Evolutionary conservation across 2,888 invertebrate genomes (phyloP), one percentile per base, ranked within the genome.

Genomic region (Merodon equestris): DNA sequence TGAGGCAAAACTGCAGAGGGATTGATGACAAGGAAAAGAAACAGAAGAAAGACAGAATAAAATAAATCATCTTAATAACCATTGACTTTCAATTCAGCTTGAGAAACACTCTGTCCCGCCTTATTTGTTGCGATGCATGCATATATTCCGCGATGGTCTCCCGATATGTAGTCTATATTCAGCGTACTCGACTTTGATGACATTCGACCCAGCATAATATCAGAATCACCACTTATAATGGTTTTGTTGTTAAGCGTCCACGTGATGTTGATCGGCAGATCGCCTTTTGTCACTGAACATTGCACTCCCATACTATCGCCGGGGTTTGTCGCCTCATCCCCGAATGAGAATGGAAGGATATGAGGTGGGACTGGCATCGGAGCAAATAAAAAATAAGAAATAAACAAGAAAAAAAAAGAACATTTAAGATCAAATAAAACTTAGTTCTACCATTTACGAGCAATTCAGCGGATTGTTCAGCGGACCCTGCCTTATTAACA

Each of bases 301-400:
- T 91, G 90, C 13, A 92, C 83, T 87, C 90, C 93, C 91, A 93
- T 75, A 87, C 92, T 92, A 88, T 95, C 94, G 85, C 93, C 93
- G 75, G 93, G 93, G 87, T 94, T 93, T 3, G 92, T 91, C 53
- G 94, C 92, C 86, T 92, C 92, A 83, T 93, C 92, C 84, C 93
- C 94, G 87, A 94, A 94, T 86, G 91, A 90, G 89, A 94, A 94
- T 85, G 93, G 93, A 88, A 92, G 90, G 87, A 93, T 92, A 90
- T 93, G 91, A 83, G 94, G 94, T 60, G 91, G 89, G 87, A 90
- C 93, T 92, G 84, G 45, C 48, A 45, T 36, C 81, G 63, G 14
- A 64, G 53, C 18, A 38, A 38, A 18, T 44, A 14, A 14, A 51
- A 34, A 13, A 13, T 14, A 45, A 34, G n/a, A 4, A 10, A 15